Evolutionary conservation across 2,797 vertebrate species (phyloP), one percentile per base, ranked within the genome.

Genomic region (Diglossa cyanea): DNA sequence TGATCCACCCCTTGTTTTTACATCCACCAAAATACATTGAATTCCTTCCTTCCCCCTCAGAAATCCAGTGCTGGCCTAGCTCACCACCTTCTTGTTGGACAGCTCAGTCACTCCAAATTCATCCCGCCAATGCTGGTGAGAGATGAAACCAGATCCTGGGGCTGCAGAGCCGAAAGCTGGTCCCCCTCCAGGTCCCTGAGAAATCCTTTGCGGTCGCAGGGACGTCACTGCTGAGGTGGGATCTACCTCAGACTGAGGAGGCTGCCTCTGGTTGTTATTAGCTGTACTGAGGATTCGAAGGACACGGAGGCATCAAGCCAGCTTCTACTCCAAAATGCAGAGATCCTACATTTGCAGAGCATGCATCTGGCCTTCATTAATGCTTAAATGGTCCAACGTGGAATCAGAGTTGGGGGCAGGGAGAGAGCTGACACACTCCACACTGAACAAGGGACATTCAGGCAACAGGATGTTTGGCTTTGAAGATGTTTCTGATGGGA

Each of bases 341-440:
- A 42, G 87, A 95, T 95, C 77, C 71, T 77, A 39, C 66, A 39
- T 92, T 90, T 75, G 58, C 73, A 94, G 93, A 94, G 90, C 82
- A 81, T 90, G 88, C 97, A 96, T 97, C 97, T 97, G 97, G 97
- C 81, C 96, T 96, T 97, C 94, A 95, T 97, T 98, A 98, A 78
- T 86, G 86, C 65, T 73, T 97, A 94, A 98, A 90, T 91, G 91
- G 90, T 96, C 80, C 79, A 75, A 93, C 5, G 44, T 96, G 96
- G 66, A 95, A 85, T 84, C 11, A 2, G 53, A 55, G n/a, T 3
- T 8, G 37, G 50, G 30, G 26, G 7, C 44, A 37, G 54, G 80
- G 47, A 47, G 83, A 58, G 50, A 95, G 60, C 40, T 58, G 88
- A 79, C 6, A 6, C 8, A 25, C 73, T 79, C 21, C 5, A 16